Base-by-base conservation (phyloP, 2,113 vertebrate species). In the Struthio camelus region DNA sequence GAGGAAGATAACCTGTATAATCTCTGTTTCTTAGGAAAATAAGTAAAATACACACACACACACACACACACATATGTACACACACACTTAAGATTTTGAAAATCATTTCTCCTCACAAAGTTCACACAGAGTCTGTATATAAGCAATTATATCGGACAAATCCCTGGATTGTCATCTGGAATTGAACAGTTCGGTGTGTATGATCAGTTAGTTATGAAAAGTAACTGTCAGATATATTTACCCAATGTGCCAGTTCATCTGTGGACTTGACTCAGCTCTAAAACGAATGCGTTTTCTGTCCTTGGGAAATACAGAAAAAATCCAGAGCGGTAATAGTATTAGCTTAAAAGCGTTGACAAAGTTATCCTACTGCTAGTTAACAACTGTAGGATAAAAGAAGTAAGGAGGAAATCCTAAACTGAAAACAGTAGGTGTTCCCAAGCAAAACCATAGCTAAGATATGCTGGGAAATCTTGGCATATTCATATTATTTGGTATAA, bases 221-320 rank as follows among this genome's bases (percentile, higher is more conserved):
- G 11, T 19, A 82, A 38, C 53, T 66, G 5, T 42, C 94, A 94
- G 77, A 72, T 91, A 56, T 67, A 67, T 87, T 96, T 94, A 89
- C 58, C 40, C 87, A 80, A 8, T 27, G n/a, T 89, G 54, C 36
- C n/a, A 70, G 48, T 30, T 94, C 54, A 87, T 94, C 84, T 79
- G 58, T 86, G 64, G 78, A 54, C 46, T 94, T 93, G 78, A 71
- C 81, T 85, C 71, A 67, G 64, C 75, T 94, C 79, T 92, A 62
- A 82, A 95, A 89, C 54, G 9, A 94, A 85, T 85, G 62, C 30
- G n/a, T 73, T 96, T 91, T 53, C 66, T 94, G 82, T 95, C 36
- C 4, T 70, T 77, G 46, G 59, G 22, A 90, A 93, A 69, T 15
- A 78, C 27, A 85, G 32, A 91, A 53, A 84, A 83, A 85, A 80